These are phyloP conservation scores for Polypedilum vanderplanki DNA, from an alignment of 1,140 invertebrate species.

Conservation along the genomic window DNA sequence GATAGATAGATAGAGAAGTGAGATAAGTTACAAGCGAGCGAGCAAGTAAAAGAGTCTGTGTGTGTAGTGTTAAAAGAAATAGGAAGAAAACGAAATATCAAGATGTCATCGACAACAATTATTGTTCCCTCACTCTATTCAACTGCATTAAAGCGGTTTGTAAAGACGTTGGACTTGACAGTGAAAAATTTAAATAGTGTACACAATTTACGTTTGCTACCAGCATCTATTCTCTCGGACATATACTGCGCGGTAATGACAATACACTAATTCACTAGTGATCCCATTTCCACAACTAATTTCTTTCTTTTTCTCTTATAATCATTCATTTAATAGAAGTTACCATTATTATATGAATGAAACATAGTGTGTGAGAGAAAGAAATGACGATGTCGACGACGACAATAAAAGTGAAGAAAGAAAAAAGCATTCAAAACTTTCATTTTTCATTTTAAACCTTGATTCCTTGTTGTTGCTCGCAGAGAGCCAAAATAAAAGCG, in stretches of 20 bases:
- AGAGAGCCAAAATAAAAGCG: slow-evolving; percentile 5
- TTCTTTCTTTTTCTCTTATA: background rate
- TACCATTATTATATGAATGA: background rate
- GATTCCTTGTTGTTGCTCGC: slow-evolving; percentile 11
- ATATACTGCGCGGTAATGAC: slow-evolving; percentile 6
- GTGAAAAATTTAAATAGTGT: slow-evolving; percentile 5
- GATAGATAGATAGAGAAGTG: no score
- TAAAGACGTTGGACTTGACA: background rate
- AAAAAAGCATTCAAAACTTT: slow-evolving; percentile 25
- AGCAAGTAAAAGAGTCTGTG: no score
- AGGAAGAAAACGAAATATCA: background rate
- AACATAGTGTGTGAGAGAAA: no score
- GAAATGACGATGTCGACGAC: no score
- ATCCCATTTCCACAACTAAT: slow-evolving; percentile 17
- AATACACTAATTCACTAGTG: background rate
- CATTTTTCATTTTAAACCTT: slow-evolving; percentile 22
- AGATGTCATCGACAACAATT: background rate
- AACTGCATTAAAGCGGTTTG: slow-evolving; percentile 3
- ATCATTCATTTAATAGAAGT: background rate
- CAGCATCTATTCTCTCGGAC: background rate
- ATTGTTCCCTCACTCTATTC: background rate
- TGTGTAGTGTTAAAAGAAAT: no score
- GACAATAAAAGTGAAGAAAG: background rate
- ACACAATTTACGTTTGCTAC: background rate
- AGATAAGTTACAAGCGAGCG: no score